Conservation (phyloP, 2,113 vertebrate species). For the Melanerpes aurifrons region DNA sequence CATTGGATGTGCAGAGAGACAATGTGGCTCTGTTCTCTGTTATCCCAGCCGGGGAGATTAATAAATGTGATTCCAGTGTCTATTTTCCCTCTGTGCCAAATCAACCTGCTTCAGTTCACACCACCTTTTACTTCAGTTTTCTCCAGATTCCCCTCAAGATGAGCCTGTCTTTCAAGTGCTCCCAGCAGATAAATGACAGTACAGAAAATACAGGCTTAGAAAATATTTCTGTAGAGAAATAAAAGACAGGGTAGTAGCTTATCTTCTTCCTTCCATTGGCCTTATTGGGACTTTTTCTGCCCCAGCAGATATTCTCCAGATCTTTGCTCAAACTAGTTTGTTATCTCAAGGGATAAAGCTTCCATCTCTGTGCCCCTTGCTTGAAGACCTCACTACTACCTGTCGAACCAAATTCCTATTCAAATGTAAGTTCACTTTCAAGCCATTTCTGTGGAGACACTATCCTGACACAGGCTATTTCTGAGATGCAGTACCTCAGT, state of each 20-base stretch:
- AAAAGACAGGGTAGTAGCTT: slow-evolving; percentile 6
- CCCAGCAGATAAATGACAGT: neutral
- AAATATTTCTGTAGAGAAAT: slow-evolving; percentile 5
- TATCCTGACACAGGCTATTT: neutral
- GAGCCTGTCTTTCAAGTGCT: neutral
- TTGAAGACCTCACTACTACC: neutral
- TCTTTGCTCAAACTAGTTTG: neutral
- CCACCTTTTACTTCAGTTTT: neutral
- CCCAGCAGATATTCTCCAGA: slow-evolving; percentile 20
- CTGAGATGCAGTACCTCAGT: neutral
- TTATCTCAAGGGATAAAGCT: neutral
- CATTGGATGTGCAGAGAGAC: neutral
- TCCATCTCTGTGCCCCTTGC: neutral
- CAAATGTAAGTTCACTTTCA: neutral
- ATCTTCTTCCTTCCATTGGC: neutral
- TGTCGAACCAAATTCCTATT: neutral
- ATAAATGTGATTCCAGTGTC: neutral
- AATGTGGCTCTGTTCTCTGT: neutral
- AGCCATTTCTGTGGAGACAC: neutral
- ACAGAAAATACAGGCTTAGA: neutral
- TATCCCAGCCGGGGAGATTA: neutral
- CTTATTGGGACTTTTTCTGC: slow-evolving; percentile 17
- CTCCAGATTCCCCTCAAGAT: neutral
- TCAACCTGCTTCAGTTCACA: neutral
- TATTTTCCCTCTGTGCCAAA: neutral